These are phyloP conservation scores for Pollenia angustigena DNA, from an alignment of 2,888 invertebrate species.

Conservation along the genomic window DNA sequence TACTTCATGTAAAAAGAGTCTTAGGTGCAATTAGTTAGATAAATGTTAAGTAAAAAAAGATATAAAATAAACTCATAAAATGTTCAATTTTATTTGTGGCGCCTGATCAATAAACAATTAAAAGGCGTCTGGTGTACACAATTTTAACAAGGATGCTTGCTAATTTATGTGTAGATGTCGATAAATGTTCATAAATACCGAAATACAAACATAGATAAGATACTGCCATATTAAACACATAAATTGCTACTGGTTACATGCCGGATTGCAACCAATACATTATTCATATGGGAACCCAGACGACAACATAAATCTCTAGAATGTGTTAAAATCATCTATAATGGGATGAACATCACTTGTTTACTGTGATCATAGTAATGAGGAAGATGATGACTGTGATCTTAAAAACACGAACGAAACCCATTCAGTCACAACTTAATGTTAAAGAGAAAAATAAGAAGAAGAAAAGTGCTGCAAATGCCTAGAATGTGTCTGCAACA, in stretches of 20 bases:
- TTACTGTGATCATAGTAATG: constrained; percentile 45
- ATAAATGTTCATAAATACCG: constrained; percentile 5
- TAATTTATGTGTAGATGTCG: constrained; percentile 40
- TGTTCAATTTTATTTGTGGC: constrained; percentile 60
- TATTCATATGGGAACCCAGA: constrained; percentile 67
- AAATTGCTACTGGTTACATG: constrained; percentile 29
- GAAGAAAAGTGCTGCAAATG: background rate
- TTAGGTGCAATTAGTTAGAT: constrained; percentile 33
- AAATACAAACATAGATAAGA: background rate
- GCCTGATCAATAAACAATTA: constrained; percentile 71
- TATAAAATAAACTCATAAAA: constrained; percentile 46
- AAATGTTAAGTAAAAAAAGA: constrained; percentile 32
- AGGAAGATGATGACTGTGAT: constrained; percentile 26
- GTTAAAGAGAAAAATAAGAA: background rate
- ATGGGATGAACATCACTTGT: constrained; percentile 58
- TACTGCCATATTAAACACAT: background rate
- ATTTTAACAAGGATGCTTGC: constrained; percentile 65
- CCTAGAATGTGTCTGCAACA: constrained; percentile 38
- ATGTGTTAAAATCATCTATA: constrained; percentile 62
- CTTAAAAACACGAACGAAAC: constrained; percentile 30
- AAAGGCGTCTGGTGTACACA: constrained; percentile 61
- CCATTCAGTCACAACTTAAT: background rate
- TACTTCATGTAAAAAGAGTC: constrained; percentile 11
- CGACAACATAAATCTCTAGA: constrained; percentile 54
- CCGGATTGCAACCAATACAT: constrained; percentile 55